Conservation (phyloP, 1,140 invertebrate species). For the Hirudo medicinalis region DNA sequence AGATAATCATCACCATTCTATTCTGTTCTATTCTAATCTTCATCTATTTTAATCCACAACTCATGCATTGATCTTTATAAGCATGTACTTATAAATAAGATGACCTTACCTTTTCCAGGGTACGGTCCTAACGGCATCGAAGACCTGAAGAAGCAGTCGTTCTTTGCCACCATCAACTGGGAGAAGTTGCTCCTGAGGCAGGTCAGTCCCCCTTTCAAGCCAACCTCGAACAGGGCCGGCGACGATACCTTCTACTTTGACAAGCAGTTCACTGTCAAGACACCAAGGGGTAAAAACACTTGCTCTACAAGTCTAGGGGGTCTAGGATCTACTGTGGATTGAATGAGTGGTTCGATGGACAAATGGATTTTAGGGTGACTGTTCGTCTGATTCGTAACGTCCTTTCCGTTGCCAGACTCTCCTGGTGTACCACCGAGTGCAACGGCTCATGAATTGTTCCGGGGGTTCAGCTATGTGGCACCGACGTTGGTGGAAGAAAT, state of each 20-base stretch:
- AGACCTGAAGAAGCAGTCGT: conserved; percentile 82
- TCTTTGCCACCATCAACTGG: conserved; percentile 93
- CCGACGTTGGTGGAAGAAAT: conserved; percentile 41
- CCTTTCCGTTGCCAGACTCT: conserved; percentile 54
- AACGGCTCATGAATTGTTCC: conserved; percentile 90
- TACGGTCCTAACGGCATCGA: conserved; percentile 63
- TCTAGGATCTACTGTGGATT: too few species aligned
- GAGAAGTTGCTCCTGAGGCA: conserved; percentile 68
- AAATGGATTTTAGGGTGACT: too few species aligned
- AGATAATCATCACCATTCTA: too few species aligned
- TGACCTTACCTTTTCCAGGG: conserved; percentile 27
- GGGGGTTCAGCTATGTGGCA: conserved; percentile 94
- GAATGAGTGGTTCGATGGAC: too few species aligned
- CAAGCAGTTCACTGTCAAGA: conserved; percentile 90
- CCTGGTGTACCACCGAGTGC: conserved; percentile 92
- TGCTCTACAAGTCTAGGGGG: too few species aligned
- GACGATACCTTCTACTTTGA: conserved; percentile 98
- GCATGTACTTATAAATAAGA: not conserved
- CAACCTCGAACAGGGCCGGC: conserved; percentile 66
- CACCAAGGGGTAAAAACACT: conserved; percentile 48
- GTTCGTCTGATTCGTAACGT: too few species aligned
- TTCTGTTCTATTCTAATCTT: too few species aligned
- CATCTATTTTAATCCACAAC: not conserved
- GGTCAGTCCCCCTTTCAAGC: conserved; percentile 85
- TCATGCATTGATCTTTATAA: not conserved